Evolutionary conservation across 2,113 vertebrate species (phyloP).

Genomic region (Phaethornis superciliosus): DNA sequence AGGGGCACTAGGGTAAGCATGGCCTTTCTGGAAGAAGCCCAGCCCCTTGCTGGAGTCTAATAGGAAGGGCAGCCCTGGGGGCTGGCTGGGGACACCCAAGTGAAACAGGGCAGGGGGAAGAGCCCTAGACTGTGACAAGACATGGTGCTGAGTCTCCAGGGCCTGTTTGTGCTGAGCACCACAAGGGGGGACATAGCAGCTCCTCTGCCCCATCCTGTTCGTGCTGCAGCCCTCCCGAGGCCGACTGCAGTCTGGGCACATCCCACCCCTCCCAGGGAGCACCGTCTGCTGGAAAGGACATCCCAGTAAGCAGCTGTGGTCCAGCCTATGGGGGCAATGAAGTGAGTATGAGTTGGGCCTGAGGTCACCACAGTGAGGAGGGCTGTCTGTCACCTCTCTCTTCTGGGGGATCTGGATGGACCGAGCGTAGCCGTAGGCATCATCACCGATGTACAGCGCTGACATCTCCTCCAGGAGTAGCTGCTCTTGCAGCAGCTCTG

Average conservation of each 20-base stretch:
- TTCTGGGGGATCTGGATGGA: background rate
- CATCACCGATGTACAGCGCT: background rate
- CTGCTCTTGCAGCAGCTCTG: background rate
- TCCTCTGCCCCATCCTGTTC: fast-evolving
- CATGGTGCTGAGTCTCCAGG: background rate
- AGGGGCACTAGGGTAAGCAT: fast-evolving
- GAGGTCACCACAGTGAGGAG: background rate
- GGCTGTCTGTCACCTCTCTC: background rate
- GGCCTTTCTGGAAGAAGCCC: background rate
- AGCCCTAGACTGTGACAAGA: fast-evolving
- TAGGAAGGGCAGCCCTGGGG: background rate
- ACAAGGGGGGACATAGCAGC: fast-evolving
- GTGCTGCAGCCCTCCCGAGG: fast-evolving
- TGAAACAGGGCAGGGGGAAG: background rate
- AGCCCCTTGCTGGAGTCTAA: background rate
- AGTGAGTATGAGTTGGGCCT: background rate
- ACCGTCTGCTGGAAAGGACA: background rate
- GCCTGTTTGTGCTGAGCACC: background rate
- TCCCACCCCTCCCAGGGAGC: fast-evolving
- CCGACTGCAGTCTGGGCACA: background rate
- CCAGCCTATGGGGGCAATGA: background rate
- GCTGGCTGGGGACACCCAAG: background rate
- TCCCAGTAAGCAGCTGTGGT: background rate
- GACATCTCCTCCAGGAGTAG: background rate
- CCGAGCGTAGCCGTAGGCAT: background rate